A percentile compares a stretch with the other conserved stretches of the same genome.
These are phyloP conservation scores for Yoshiicerus persimilis DNA, from an alignment of 1,140 invertebrate genomes.

Conservation along the genomic window DNA sequence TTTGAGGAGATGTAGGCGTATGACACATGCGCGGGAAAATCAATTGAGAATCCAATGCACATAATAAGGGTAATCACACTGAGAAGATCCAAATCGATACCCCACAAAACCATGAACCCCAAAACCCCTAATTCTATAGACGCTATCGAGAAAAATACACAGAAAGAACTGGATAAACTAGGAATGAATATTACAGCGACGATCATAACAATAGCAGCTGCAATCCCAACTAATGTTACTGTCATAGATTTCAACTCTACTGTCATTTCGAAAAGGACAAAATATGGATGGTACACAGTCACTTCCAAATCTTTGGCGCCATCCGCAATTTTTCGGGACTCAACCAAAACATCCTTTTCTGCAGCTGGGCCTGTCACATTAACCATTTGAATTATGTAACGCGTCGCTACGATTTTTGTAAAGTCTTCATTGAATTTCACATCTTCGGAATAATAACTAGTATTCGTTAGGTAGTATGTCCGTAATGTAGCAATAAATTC, in stretches of 20 bases:
- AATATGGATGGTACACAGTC: constrained; percentile 90
- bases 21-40: constrained; percentile 65
- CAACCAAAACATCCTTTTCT: constrained; percentile 77
- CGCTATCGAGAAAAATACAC: constrained; percentile 91
- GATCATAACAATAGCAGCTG: constrained; percentile 89
- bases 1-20: constrained; percentile 81
- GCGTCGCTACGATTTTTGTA: constrained; percentile 73
- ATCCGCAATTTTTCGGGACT: constrained; percentile 66
- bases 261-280: constrained; percentile 92
- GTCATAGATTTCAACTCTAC: constrained; percentile 87
- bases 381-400: constrained; percentile 85
- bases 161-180: constrained; percentile 85
- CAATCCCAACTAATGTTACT: constrained; percentile 87
- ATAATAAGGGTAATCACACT: constrained; percentile 98
- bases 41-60: constrained; percentile 92
- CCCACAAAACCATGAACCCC: constrained; percentile 91
- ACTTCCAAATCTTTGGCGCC: constrained; percentile 56
- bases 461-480: constrained; percentile 71
- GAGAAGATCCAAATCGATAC: constrained; percentile 73
- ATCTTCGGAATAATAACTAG: constrained; percentile 57
- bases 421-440: constrained; percentile 71
- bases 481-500: constrained; percentile 76
- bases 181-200: constrained; percentile 96
- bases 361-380: constrained; percentile 80
- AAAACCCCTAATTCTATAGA: constrained; percentile 93